Percentiles rank a stretch among this genome's conserved stretches.
Conservation (phyloP, 2,888 invertebrate genomes). For the Chloromyia formosa region DNA sequence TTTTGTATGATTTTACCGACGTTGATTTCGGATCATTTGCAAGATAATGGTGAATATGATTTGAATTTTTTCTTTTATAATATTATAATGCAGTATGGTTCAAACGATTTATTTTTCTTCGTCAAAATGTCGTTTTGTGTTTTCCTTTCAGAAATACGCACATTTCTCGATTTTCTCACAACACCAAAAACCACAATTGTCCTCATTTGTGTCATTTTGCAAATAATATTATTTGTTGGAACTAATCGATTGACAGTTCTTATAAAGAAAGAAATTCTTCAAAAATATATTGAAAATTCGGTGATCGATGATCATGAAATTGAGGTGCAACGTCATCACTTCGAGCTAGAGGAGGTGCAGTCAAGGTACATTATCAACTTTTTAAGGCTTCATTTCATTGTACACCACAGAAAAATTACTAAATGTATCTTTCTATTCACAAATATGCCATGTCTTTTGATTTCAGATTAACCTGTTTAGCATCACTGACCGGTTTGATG, state of each 20-base stretch:
- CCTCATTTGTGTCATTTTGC: conserved; percentile 4
- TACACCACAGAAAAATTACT: too few species aligned
- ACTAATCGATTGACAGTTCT: background rate
- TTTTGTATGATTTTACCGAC: conserved; percentile 15
- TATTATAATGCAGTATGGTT: too few species aligned
- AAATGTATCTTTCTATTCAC: too few species aligned
- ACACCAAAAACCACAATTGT: conserved; percentile 34
- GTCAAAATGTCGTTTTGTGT: background rate
- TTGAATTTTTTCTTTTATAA: too few species aligned
- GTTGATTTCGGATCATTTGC: conserved; percentile 1
- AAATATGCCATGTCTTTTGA: too few species aligned
- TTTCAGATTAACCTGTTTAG: conserved; percentile 26
- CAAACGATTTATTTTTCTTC: too few species aligned
- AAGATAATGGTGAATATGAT: conserved; percentile 15
- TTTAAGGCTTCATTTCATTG: too few species aligned
- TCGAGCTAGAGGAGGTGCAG: conserved; percentile 25
- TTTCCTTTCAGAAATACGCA: conserved; percentile 17
- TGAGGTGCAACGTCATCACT: conserved; percentile 11
- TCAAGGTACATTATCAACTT: background rate
- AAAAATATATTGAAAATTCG: conserved; percentile 4
- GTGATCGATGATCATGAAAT: conserved; percentile 21
- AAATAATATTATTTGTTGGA: conserved; percentile 22
- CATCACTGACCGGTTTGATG: conserved; percentile 21
- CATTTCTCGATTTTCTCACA: conserved; percentile 15
- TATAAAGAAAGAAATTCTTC: conserved; percentile 5